Conservation (phyloP, 92 coral and sea anemone genomes). For the Siderastrea radians region DNA sequence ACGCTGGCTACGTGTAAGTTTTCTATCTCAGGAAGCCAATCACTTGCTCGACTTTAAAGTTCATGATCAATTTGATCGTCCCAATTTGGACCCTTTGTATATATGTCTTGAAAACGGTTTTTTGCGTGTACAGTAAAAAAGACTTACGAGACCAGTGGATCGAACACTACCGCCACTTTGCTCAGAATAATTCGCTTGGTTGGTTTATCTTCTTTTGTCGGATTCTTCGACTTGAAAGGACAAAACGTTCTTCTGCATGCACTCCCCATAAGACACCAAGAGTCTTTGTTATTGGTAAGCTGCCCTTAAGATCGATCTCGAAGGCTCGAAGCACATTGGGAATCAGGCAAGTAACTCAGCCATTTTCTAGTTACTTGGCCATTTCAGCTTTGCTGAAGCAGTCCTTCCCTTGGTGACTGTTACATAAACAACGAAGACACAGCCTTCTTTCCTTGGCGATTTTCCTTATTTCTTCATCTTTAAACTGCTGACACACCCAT, state of each 20-base stretch:
- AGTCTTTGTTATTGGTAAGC: constrained; percentile 61
- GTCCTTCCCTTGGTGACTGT: constrained; percentile 61
- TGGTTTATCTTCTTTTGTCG: constrained; percentile 17
- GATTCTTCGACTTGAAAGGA: constrained; percentile 45
- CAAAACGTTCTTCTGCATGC: constrained; percentile 66
- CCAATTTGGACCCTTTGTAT: constrained; percentile 66
- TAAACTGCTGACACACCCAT: constrained; percentile 43
- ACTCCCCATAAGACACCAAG: constrained; percentile 64
- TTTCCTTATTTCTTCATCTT: constrained; percentile 56
- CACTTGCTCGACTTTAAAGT: constrained; percentile 23
- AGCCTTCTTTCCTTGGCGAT: constrained; percentile 66
- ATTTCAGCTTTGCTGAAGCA: not conserved
- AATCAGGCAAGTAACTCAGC: not conserved
- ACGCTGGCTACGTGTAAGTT: constrained; percentile 33
- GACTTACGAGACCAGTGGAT: constrained; percentile 56
- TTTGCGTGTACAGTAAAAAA: constrained; percentile 58
- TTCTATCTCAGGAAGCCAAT: constrained; percentile 46
- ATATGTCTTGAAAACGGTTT: constrained; percentile 44
- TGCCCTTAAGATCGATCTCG: constrained; percentile 56
- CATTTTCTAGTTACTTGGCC: too few species aligned
- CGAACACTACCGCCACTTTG: constrained; percentile 56
- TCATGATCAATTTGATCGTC: constrained; percentile 57
- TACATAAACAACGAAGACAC: constrained; percentile 62
- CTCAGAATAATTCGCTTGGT: constrained; percentile 59
- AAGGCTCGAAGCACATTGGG: constrained; percentile 59